Percentiles rank a stretch among this genome's conserved stretches.
phyloP scores from a whole-genome alignment of 2,888 invertebrate genomes.

The Sminthurides aquaticus region DNA sequence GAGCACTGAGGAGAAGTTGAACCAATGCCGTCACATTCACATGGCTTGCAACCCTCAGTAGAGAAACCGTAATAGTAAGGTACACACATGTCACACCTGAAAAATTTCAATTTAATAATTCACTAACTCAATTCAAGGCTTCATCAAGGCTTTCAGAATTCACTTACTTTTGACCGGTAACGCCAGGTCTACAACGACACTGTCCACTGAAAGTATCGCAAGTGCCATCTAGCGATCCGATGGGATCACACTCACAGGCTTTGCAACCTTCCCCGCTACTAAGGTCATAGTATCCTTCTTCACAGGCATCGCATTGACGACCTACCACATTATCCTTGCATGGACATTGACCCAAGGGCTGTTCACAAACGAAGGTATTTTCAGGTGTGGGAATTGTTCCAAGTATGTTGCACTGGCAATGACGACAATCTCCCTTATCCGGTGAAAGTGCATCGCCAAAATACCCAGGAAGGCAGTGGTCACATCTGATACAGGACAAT shows the following conservation, averaged over 20 bases:
- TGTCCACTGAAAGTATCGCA: slow-evolving; percentile 77
- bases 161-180: slow-evolving; percentile 57
- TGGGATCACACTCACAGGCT: slow-evolving; percentile 77
- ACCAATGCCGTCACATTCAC: slow-evolving; percentile 84
- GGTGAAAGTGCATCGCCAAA: slow-evolving; percentile 88
- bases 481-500: slow-evolving; percentile 37
- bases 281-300: slow-evolving; percentile 76
- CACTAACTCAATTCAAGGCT: no score
- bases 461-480: slow-evolving; percentile 56
- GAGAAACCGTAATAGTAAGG: slow-evolving; percentile 77
- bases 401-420: slow-evolving; percentile 76
- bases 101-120: slow-evolving; percentile 16
- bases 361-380: slow-evolving; percentile 69
- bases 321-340: slow-evolving; percentile 69
- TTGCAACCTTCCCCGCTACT: slow-evolving; percentile 76
- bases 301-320: slow-evolving; percentile 72
- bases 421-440: slow-evolving; percentile 81
- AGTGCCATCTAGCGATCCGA: slow-evolving; percentile 76
- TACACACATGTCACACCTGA: slow-evolving; percentile 68
- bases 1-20: slow-evolving; percentile 84
- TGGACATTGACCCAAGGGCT: slow-evolving; percentile 68
- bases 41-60: slow-evolving; percentile 67
- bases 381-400: slow-evolving; percentile 67
- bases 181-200: slow-evolving; percentile 79
- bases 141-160: background rate